A percentile compares a stretch with the other conserved stretches of the same genome.
phyloP scores from a whole-genome alignment of 2,888 invertebrate species.

The Laothoe populi region DNA sequence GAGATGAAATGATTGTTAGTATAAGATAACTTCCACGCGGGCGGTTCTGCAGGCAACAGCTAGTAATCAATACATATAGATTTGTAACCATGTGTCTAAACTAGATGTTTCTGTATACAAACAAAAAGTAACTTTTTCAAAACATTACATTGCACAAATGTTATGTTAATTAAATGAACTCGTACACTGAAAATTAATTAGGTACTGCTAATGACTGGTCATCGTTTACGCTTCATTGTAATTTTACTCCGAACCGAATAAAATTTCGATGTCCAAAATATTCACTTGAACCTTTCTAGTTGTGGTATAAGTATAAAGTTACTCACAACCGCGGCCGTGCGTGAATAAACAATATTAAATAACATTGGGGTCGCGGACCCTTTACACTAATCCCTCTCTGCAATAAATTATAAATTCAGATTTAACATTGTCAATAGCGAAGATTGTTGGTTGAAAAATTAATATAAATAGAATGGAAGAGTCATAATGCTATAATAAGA shows the following conservation, averaged over 20 bases:
- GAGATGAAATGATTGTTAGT: too few species aligned
- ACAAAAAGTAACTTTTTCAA: too few species aligned
- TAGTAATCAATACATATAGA: too few species aligned
- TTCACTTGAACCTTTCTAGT: background rate
- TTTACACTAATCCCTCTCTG: background rate
- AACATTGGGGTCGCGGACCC: background rate
- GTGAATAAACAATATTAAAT: background rate
- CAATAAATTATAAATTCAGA: background rate
- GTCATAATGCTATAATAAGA: background rate
- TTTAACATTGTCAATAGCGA: too few species aligned
- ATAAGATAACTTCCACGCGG: too few species aligned
- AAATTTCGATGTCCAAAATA: background rate
- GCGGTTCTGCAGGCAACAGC: too few species aligned
- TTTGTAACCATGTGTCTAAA: too few species aligned
- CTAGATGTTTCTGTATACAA: too few species aligned
- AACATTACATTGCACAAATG: background rate
- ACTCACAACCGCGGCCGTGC: background rate
- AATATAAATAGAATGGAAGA: too few species aligned
- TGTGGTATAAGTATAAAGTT: background rate
- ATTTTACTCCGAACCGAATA: background rate
- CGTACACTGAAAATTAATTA: background rate
- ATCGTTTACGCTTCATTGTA: background rate
- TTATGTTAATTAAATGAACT: background rate
- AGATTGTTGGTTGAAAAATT: too few species aligned
- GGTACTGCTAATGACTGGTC: background rate